Percentiles rank a stretch among this genome's conserved stretches.
These are phyloP conservation scores for Hetaerina americana DNA, from an alignment of 1,140 invertebrate genomes.

Conservation along the genomic window DNA sequence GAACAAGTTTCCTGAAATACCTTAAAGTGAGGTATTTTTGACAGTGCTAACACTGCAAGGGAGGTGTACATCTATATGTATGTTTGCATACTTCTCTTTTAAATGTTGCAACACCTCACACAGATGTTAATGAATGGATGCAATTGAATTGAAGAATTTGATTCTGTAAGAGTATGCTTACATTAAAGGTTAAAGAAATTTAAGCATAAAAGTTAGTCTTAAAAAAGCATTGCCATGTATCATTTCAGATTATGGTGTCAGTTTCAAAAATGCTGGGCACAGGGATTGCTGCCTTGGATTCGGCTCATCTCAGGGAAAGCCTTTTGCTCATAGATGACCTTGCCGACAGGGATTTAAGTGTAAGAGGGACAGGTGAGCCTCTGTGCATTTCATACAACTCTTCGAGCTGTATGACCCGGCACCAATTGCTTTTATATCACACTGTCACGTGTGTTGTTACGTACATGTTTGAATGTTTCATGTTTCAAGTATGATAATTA, in stretches of 20 bases:
- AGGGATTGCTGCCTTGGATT: constrained; percentile 72
- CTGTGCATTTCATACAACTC: not conserved
- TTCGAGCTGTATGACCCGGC: not conserved
- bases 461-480: not conserved
- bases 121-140: no score
- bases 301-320: constrained; percentile 80
- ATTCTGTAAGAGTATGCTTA: no score
- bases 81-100: no score
- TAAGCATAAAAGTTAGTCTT: no score
- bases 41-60: no score
- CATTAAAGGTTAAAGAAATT: no score
- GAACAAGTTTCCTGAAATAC: no score
- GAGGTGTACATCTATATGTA: no score
- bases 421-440: not conserved
- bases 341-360: constrained; percentile 80
- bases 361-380: constrained; percentile 66
- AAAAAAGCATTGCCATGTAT: no score
- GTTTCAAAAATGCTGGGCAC: constrained; percentile 76
- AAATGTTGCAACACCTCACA: no score
- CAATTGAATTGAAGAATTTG: no score
- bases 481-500: not conserved
- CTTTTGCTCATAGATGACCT: constrained; percentile 86
- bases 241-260: constrained; percentile 59
- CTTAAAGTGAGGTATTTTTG: no score
- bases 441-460: not conserved